phyloP scores from a whole-genome alignment of 2,888 invertebrate species.

The Himalopsyche kuldschensis region DNA sequence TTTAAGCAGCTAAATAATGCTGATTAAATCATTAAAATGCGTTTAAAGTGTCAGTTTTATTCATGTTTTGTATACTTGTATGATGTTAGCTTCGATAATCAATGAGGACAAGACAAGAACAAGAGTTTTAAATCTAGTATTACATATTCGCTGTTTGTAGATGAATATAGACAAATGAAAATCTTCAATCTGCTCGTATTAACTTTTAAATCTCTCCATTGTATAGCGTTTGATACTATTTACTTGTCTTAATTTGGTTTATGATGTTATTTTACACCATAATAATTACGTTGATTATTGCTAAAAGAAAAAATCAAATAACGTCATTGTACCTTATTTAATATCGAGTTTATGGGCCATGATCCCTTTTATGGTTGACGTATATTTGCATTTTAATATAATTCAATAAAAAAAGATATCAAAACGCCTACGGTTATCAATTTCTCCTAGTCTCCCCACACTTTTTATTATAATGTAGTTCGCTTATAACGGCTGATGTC shows the following conservation, averaged over 20 bases:
- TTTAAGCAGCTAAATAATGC: too few relatives aligned
- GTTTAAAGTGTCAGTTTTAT: too few relatives aligned
- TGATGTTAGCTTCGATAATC: too few relatives aligned
- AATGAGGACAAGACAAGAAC: too few relatives aligned
- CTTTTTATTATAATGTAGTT: slow-evolving; percentile 29
- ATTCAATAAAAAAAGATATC: background rate
- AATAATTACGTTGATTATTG: background rate
- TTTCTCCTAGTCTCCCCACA: slow-evolving; percentile 9
- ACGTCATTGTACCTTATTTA: background rate
- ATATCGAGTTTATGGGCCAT: background rate
- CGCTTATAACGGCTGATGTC: slow-evolving; percentile 17
- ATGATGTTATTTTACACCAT: background rate
- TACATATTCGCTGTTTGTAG: too few relatives aligned
- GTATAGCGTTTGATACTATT: too few relatives aligned
- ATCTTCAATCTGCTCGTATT: too few relatives aligned
- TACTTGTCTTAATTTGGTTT: background rate
- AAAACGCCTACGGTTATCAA: background rate
- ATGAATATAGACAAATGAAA: too few relatives aligned
- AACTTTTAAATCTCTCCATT: too few relatives aligned
- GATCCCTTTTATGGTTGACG: background rate
- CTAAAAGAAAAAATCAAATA: background rate
- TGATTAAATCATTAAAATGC: too few relatives aligned
- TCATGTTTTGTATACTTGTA: too few relatives aligned
- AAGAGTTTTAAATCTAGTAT: too few relatives aligned
- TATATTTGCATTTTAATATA: background rate